Percentiles rank a stretch among this genome's conserved stretches.
Evolutionary conservation across 2,888 invertebrate genomes (phyloP).

Genomic region (Synanthedon andrenaeformis): DNA sequence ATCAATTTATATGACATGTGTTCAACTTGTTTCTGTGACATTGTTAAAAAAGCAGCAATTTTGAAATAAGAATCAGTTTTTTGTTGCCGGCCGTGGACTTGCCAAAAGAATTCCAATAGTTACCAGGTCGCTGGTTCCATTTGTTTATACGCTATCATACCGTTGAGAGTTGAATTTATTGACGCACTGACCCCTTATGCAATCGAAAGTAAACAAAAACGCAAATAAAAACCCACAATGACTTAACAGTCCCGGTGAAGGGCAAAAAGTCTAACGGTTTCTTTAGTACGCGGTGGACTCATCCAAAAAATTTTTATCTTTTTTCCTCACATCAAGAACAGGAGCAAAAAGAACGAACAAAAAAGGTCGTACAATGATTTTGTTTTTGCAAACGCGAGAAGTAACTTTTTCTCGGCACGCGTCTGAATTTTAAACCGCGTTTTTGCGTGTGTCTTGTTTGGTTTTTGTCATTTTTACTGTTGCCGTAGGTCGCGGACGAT

Average conservation of each 20-base stretch:
- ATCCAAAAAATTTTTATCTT: conserved; percentile 27
- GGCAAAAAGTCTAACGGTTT: conserved; percentile 62
- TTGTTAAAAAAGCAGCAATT: too few species aligned
- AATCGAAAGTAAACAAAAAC: conserved; percentile 22
- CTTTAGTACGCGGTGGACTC: conserved; percentile 23
- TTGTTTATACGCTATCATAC: too few species aligned
- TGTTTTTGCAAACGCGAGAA: conserved; percentile 59
- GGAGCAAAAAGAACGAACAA: conserved; percentile 49
- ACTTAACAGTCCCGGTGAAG: conserved; percentile 24
- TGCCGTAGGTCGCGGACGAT: conserved; percentile 38
- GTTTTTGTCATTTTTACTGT: conserved; percentile 32
- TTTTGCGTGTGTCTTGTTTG: conserved; percentile 28
- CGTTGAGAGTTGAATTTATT: too few species aligned
- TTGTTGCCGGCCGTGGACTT: too few species aligned
- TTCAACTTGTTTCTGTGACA: too few species aligned
- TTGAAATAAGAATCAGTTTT: too few species aligned
- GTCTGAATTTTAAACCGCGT: conserved; percentile 49
- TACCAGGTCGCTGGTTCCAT: too few species aligned
- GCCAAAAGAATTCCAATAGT: too few species aligned
- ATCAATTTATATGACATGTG: too few species aligned
- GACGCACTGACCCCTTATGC: not conserved
- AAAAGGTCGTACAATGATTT: conserved; percentile 46
- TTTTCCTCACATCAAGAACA: conserved; percentile 35
- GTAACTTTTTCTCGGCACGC: conserved; percentile 59
- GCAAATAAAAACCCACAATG: conserved; percentile 29